Evolutionary conservation across 2,797 vertebrate genomes (phyloP), one percentile per base, ranked within the genome.

Genomic region (Eurystomus glaucurus): DNA sequence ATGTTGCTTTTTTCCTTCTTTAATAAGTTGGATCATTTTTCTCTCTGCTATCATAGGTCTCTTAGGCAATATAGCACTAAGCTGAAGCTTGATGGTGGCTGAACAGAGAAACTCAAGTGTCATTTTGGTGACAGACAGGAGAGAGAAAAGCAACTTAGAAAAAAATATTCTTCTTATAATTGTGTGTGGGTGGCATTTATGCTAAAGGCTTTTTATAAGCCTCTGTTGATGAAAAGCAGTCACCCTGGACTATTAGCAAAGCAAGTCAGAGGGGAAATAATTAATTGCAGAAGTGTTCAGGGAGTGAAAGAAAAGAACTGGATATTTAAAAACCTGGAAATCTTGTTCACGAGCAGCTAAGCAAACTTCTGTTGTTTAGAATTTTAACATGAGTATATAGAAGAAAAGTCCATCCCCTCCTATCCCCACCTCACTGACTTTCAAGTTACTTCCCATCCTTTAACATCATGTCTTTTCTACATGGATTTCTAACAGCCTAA

Each of bases 41-140:
- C 33, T 80, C 16, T 77, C 52, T 6, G 6, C 31, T 52, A 1
- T 86, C 52, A 23, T 26, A 19, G 35, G 46, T 92, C 80, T 92
- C 83, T 75, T 28, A 60, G 54, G 70, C 51, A 91, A 51, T 39
- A 37, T 1, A 69, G 21, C 5, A 62, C 76, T 82, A 76, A 76
- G 37, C 14, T 93, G 37, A 75, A 69, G 58, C 54, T 72, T 72
- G 66, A 35, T 51, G 31, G 50, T 65, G 33, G 29, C 37, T 90
- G 26, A 90, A 55, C 35, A 92, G 77, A 89, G 66, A 92, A 76
- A 41, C 54, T 66, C 43, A 88, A 94, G 58, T 79, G 81, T 65
- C 8, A 0, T 85, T 78, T 43, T 85, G 33, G 37, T 91, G 52
- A 54, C 29, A 84, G 50, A 23, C 11, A 54, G 28, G 43, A 51